Percentiles rank a stretch among this genome's conserved stretches.
phyloP scores from a whole-genome alignment of 2,797 vertebrate species.

The Sarcoramphus papa region DNA sequence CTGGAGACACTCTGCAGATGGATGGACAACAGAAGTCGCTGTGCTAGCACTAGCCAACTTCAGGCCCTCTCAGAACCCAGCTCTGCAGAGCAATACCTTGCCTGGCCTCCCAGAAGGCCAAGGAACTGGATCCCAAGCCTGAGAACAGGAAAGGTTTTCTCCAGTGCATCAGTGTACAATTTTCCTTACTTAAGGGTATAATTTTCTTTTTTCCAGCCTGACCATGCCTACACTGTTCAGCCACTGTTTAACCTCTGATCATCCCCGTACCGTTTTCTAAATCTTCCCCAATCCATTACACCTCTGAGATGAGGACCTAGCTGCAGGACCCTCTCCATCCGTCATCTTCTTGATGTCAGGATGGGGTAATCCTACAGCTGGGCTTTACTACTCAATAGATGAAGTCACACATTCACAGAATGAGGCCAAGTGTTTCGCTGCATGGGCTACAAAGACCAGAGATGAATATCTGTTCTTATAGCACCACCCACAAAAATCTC shows the following conservation, averaged over 20 bases:
- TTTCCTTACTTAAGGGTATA: background rate
- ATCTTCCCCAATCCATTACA: background rate
- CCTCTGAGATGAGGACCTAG: background rate
- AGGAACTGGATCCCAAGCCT: background rate
- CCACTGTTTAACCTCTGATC: background rate
- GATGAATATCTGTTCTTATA: background rate
- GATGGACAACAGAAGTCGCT: background rate
- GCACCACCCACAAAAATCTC: background rate
- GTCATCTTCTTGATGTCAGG: background rate
- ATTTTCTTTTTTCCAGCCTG: background rate
- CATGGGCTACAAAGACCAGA: background rate
- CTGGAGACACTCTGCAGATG: background rate
- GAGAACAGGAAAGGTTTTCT: background rate
- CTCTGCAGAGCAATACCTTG: background rate
- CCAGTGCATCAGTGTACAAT: background rate
- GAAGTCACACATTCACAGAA: background rate
- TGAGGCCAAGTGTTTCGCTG: background rate
- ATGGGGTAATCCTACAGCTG: background rate
- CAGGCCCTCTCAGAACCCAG: background rate
- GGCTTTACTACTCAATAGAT: background rate
- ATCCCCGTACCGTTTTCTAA: background rate
- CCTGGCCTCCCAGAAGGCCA: background rate
- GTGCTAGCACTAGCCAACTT: background rate
- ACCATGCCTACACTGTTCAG: background rate
- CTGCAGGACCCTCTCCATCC: background rate